Conservation (phyloP, 1,140 invertebrate species). For the Sinonovacula constricta region DNA sequence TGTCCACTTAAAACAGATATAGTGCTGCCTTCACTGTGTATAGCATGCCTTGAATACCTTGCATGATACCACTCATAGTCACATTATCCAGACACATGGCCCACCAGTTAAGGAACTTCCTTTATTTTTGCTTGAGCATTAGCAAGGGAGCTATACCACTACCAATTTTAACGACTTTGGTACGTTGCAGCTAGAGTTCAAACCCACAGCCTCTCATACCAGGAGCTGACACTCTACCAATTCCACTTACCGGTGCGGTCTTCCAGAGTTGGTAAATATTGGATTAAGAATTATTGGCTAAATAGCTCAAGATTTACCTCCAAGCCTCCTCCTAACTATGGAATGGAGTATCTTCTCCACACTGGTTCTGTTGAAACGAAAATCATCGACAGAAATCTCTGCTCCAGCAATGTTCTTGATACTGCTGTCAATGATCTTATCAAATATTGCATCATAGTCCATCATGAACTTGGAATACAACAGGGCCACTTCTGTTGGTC, state of each 20-base stretch:
- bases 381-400: conserved; percentile 28
- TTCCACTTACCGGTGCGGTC: too few relatives aligned
- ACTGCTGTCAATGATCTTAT: not conserved
- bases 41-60: not conserved
- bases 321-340: conserved; percentile 24
- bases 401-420: conserved; percentile 1
- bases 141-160: too few relatives aligned
- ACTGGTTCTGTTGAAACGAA: conserved; percentile 39
- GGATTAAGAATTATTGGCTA: too few relatives aligned
- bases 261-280: too few relatives aligned
- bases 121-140: not conserved
- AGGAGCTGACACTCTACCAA: too few relatives aligned
- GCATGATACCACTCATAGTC: not conserved
- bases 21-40: not conserved
- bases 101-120: not conserved
- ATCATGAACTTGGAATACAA: conserved; percentile 8
- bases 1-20: not conserved
- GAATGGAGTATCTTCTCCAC: conserved; percentile 37
- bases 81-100: not conserved
- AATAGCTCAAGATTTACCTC: conserved; percentile 12
- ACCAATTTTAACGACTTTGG: not conserved
- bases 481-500: conserved; percentile 28
- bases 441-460: conserved; percentile 29
- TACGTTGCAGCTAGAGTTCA: not conserved
- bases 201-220: too few relatives aligned